Percentiles rank a stretch among this genome's conserved stretches.
These are phyloP conservation scores for Pheosia gnoma DNA, from an alignment of 2,888 invertebrate species.

Conservation along the genomic window DNA sequence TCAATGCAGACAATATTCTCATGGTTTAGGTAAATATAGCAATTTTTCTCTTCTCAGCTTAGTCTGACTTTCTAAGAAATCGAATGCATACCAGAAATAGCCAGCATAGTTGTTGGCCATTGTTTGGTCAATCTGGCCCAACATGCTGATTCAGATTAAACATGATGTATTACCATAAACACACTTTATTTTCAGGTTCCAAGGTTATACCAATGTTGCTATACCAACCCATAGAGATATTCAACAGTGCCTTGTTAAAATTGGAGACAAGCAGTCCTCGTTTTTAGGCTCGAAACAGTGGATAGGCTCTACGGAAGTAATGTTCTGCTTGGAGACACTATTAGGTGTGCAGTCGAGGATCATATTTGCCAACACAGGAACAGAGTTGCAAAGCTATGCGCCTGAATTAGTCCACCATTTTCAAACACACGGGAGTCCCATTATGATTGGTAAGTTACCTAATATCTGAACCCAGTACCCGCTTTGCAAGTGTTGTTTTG, in stretches of 20 bases:
- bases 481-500: no score
- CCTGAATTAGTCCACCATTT: slow-evolving; percentile 96
- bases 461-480: no score
- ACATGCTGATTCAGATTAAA: no score
- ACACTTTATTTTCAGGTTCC: slow-evolving; percentile 78
- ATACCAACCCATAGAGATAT: slow-evolving; percentile 94
- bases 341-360: slow-evolving; percentile 91
- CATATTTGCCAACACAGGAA: slow-evolving; percentile 92
- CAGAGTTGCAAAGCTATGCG: slow-evolving; percentile 91
- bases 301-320: slow-evolving; percentile 99
- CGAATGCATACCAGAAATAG: no score
- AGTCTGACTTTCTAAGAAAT: no score
- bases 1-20: slow-evolving; percentile 98
- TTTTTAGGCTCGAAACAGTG: slow-evolving; percentile 97
- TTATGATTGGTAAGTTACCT: slow-evolving; percentile 95
- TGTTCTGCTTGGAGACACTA: slow-evolving; percentile 94
- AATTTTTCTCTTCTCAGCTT: no score
- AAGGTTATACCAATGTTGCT: slow-evolving; percentile 90
- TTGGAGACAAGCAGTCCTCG: slow-evolving; percentile 94
- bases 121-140: no score
- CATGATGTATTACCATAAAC: no score
- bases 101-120: no score
- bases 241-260: slow-evolving; percentile 96
- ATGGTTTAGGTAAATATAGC: slow-evolving; percentile 90
- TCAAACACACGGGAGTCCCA: slow-evolving; percentile 95